Percentiles rank a stretch among this genome's conserved stretches.
Conservation (phyloP, 2,888 invertebrate species). For the Andrena trimmerana region DNA sequence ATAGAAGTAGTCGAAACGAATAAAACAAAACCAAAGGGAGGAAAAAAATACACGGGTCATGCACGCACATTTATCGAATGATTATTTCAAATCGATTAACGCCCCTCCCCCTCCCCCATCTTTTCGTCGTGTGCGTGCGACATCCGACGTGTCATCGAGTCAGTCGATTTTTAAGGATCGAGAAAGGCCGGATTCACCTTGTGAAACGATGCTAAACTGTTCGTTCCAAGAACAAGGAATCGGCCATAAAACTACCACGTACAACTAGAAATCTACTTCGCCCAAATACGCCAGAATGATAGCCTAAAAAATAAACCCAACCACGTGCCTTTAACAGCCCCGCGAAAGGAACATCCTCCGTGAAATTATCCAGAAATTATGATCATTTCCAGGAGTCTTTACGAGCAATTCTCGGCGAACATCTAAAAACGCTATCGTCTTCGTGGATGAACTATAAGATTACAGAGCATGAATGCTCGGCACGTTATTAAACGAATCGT, state of each 20-base stretch:
- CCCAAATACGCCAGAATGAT: too few species aligned
- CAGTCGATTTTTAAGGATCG: conserved; percentile 7
- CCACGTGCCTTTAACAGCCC: not conserved
- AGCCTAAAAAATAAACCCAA: too few species aligned
- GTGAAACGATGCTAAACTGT: conserved; percentile 31
- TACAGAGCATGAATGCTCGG: conserved; percentile 4
- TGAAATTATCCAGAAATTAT: conserved; percentile 47
- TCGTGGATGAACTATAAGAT: conserved; percentile 3
- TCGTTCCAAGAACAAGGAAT: conserved; percentile 24
- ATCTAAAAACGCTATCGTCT: not conserved
- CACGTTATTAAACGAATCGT: conserved; percentile 40
- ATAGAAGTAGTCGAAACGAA: conserved; percentile 25
- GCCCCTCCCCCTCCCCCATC: not conserved
- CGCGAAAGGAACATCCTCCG: not conserved
- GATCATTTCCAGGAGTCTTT: conserved; percentile 24
- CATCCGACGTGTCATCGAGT: conserved; percentile 33
- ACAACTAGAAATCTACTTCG: not conserved
- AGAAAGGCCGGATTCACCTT: conserved; percentile 12
- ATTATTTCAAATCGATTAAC: conserved; percentile 27
- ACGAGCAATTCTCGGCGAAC: conserved; percentile 28
- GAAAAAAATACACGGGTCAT: not conserved
- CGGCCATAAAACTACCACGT: not conserved
- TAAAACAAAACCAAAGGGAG: conserved; percentile 3
- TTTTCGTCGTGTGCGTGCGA: not conserved
- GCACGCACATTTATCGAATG: not conserved